Evolutionary conservation across 2,113 vertebrate species (phyloP), one percentile per base, ranked within the genome.

Genomic region (Heptranchias perlo): DNA sequence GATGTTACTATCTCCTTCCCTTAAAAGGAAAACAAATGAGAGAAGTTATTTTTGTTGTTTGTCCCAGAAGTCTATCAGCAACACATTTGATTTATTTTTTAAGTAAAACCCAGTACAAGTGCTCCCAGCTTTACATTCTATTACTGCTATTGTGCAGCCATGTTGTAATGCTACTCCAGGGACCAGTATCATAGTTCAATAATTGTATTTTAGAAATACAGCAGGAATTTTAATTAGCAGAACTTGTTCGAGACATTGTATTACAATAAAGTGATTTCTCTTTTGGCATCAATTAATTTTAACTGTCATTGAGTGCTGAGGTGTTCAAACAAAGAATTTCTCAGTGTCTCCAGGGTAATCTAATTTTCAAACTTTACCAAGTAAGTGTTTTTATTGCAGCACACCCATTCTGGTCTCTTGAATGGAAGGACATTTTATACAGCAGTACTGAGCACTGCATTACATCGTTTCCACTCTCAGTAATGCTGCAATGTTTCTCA

Each of bases 121-220:
- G n/a, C 64, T 65, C 13, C 18, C 58, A 44, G 18, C 6, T 95
- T 49, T 95, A 44, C 11, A 49, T 49, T 47, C 47, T 28, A 35
- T 67, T 47, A 58, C 44, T 67, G 93, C 64, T n/a, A 95, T 67
- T 49, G 39, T 67, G 44, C 21, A 67, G 64, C 64, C 62, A 49
- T 49, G 39, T 67, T 95, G 64, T 49, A 49, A 95, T 95, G 7
- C n/a, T 4, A 11, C 58, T 94, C 61, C n/a, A 39, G 91, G 61
- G 91, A 44, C 13, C 87, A 31, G 49, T 89, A 93, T 61, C 91
- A 35, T 39, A 39, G 31, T 94, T 65, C n/a, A 94, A 94, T 65
- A 64, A 94, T 94, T 94, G 91, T 94, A 65, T 64, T 94, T 94
- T 65, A 62, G 91, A 94, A 94, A 94, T 94, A 94, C n/a, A 44